Base-by-base conservation (phyloP, 2,888 invertebrate genomes). In the Dinocampus coccinellae region DNA sequence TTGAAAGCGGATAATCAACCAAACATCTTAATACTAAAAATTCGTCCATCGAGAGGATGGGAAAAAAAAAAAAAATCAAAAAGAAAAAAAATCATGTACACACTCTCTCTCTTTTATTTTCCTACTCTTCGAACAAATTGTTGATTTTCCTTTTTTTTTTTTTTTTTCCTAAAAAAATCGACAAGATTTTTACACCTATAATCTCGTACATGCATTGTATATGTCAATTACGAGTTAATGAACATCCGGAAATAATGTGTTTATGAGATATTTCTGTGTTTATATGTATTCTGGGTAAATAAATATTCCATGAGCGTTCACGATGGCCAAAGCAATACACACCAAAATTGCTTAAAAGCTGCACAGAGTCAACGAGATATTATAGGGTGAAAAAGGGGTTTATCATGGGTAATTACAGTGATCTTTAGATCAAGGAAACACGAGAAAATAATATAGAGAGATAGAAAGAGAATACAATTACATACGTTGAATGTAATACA, bases 291-390 rank as follows among this genome's bases (percentile, higher is more conserved):
- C 3, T 47, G 9, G 2, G 3, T 16, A 3, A 20, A 20, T 20
- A 20, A 9, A 80, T 79, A 77, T 79, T 79, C 81, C 81, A 79
- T 79, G 77, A 81, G 80, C 80, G 75, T 73, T 82, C 81, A n/a
- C 82, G 79, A 80, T 83, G 84, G 83, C 85, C 85, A 85, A 86
- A 86, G 85, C 86, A 85, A 85, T 20, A 20, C 20, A 47, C 85
- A 85, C 82, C 85, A 83, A 86, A 80, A 83, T 78, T 80, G 82
- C 79, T 81, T 16, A 2, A 76, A 74, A 84, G 82, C 83, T 82
- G 81, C 82, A 75, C 69, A 69, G 22, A 57, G 67, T 69, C 47
- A 36, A 53, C 9, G 61, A 36, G 16, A 3, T 10, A 36, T 13
- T 13, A 33, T 61, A 55, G 26, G 57, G 52, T 63, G 57, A 71